phyloP scores from a whole-genome alignment of 2,888 invertebrate species.

The Agrilus cyanescens region DNA sequence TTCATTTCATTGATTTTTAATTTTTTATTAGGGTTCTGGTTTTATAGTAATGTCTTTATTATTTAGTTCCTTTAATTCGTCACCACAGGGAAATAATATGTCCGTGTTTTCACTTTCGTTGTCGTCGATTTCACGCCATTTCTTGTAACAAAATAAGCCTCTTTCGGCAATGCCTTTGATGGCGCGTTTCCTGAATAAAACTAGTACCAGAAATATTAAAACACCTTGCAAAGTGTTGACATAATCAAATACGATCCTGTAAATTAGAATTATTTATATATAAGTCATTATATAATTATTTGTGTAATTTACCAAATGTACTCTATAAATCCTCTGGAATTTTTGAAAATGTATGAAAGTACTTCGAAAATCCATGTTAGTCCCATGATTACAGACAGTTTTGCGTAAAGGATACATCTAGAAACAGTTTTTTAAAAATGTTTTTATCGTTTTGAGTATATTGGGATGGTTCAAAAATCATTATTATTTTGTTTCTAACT shows the following conservation, averaged over 20 bases:
- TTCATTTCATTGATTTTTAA: no score
- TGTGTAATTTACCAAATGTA: constrained; percentile 27
- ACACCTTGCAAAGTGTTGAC: constrained; percentile 50
- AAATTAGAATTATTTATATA: constrained; percentile 17
- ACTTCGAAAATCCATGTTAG: constrained; percentile 62
- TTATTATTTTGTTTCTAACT: neutral
- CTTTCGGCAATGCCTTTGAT: constrained; percentile 40
- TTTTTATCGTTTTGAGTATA: neutral
- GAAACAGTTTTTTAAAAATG: constrained; percentile 17
- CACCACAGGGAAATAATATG: no score
- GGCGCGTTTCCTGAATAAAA: constrained; percentile 44
- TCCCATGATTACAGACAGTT: constrained; percentile 58
- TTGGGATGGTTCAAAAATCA: neutral
- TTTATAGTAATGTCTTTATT: no score
- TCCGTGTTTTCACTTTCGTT: no score
- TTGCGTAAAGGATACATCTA: constrained; percentile 51
- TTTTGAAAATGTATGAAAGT: constrained; percentile 31
- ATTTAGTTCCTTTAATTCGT: no score
- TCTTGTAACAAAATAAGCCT: constrained; percentile 23
- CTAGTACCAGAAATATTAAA: constrained; percentile 47
- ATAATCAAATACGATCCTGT: constrained; percentile 45
- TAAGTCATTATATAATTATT: neutral
- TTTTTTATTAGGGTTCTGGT: no score
- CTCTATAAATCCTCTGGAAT: constrained; percentile 16
- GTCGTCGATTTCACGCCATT: constrained; percentile 15